Evolutionary conservation across 2,888 invertebrate genomes (phyloP).

Genomic region (Cetonia aurata): DNA sequence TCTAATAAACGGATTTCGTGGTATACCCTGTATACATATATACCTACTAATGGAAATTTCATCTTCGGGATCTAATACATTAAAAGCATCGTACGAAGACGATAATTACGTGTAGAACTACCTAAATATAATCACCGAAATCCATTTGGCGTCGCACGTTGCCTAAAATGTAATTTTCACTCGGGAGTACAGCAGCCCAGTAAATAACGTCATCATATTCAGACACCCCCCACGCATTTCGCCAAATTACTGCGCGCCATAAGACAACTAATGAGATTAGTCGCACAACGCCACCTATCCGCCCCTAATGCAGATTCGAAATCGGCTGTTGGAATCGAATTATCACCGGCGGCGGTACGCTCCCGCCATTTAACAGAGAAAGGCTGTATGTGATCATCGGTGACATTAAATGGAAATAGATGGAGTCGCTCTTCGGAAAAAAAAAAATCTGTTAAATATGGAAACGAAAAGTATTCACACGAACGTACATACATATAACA

Average conservation of each 20-base stretch:
- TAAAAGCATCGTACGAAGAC: too few species aligned
- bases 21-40: too few species aligned
- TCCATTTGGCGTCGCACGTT: neutral
- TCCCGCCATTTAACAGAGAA: neutral
- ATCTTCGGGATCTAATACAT: too few species aligned
- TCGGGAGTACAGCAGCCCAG: neutral
- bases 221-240: neutral
- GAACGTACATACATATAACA: too few species aligned
- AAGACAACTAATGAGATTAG: neutral
- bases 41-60: too few species aligned
- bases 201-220: neutral
- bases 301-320: too few species aligned
- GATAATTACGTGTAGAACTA: neutral
- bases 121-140: neutral
- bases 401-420: too few species aligned
- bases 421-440: too few species aligned
- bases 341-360: neutral
- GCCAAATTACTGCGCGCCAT: neutral
- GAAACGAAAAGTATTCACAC: too few species aligned
- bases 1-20: too few species aligned
- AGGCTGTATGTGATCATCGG: neutral
- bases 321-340: neutral
- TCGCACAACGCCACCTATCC: neutral
- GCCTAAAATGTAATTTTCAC: neutral
- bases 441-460: too few species aligned